These are phyloP conservation scores for Sakesphorus luctuosus DNA, from an alignment of 2,113 vertebrate species.

Conservation along the genomic window DNA sequence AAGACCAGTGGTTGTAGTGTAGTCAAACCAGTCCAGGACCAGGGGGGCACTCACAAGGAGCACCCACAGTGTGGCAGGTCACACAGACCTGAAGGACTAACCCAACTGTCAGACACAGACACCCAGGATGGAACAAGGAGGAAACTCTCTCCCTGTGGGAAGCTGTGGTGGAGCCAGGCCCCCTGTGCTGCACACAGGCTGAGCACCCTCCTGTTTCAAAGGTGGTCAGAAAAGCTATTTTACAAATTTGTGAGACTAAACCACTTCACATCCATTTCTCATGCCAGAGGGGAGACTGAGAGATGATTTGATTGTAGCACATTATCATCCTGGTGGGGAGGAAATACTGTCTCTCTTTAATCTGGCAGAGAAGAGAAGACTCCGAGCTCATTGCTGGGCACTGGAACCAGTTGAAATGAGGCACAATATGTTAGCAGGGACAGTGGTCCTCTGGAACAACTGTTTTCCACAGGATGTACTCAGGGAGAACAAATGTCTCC, in stretches of 20 bases:
- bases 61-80: background rate
- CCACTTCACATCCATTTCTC: background rate
- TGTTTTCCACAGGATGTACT: background rate
- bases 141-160: fast-evolving
- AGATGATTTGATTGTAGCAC: background rate
- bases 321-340: background rate
- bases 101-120: fast-evolving
- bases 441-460: background rate
- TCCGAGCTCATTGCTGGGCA: background rate
- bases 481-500: background rate
- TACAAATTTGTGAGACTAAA: background rate
- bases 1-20: fast-evolving
- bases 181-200: fast-evolving
- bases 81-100: background rate
- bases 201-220: background rate
- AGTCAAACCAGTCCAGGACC: background rate
- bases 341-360: background rate
- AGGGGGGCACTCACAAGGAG: background rate
- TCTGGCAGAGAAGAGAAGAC: background rate
- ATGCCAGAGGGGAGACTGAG: background rate
- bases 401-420: slow-evolving; percentile 4
- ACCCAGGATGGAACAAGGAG: fast-evolving
- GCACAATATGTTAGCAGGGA: background rate
- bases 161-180: background rate
- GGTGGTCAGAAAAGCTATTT: background rate